Percentiles rank a stretch among this genome's conserved stretches.
Conservation (phyloP, 2,797 vertebrate species). For the Pseudochaenichthys georgianus region DNA sequence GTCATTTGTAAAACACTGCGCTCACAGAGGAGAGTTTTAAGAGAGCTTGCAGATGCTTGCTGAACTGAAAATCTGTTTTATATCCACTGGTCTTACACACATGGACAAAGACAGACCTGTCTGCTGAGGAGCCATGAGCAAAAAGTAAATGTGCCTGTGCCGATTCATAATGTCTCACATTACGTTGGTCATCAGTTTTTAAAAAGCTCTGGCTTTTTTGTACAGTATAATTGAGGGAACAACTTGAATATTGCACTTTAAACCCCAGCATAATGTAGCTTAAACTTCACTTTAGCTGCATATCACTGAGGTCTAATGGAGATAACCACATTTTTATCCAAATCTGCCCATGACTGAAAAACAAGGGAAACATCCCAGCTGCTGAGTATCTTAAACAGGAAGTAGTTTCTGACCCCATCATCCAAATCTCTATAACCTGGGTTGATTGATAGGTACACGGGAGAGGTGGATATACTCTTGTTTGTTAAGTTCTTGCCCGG, state of each 20-base stretch:
- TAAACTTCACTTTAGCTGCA: constrained; percentile 23
- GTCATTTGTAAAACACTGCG: constrained; percentile 6
- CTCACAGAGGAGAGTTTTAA: background rate
- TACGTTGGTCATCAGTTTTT: constrained; percentile 5
- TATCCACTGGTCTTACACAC: too few species aligned
- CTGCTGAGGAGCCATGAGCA: background rate
- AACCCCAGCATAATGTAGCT: constrained; percentile 28
- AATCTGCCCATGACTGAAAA: constrained; percentile 5
- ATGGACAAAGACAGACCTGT: too few species aligned
- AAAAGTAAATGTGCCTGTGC: constrained; percentile 7
- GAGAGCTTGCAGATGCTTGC: background rate
- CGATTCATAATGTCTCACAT: constrained; percentile 4
- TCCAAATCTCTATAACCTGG: constrained; percentile 20
- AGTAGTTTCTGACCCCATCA: constrained; percentile 23
- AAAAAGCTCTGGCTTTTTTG: constrained; percentile 3
- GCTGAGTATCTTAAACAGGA: constrained; percentile 26
- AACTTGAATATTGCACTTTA: constrained; percentile 66
- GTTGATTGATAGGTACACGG: constrained; percentile 17
- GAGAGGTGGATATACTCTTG: background rate
- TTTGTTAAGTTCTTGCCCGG: constrained; percentile 26
- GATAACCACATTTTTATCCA: background rate
- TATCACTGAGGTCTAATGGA: constrained; percentile 1
- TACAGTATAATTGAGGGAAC: constrained; percentile 5
- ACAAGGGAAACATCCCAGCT: constrained; percentile 17
- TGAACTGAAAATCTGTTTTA: background rate